Percentiles rank a stretch among this genome's conserved stretches.
These are phyloP conservation scores for Furnarius figulus DNA, from an alignment of 2,113 vertebrate species.

Conservation along the genomic window DNA sequence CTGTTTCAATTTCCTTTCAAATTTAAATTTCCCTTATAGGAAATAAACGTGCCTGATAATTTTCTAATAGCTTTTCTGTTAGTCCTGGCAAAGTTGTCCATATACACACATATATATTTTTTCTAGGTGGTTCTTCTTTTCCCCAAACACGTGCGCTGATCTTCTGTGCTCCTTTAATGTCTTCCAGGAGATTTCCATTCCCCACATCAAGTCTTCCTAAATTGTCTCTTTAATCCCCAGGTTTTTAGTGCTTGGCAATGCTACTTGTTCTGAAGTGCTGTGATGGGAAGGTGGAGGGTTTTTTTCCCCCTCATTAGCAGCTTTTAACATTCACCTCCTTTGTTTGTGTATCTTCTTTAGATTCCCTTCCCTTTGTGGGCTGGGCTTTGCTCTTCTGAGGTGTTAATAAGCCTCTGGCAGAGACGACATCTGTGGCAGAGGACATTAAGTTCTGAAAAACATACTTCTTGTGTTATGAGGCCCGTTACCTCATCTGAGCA, in stretches of 20 bases:
- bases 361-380: slow-evolving; percentile 68
- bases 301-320: slow-evolving; percentile 65
- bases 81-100: neutral
- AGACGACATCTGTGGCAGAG: slow-evolving; percentile 71
- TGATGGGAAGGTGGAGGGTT: slow-evolving; percentile 57
- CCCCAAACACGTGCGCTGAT: neutral
- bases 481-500: slow-evolving; percentile 61
- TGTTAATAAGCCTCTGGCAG: slow-evolving; percentile 73
- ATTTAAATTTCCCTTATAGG: neutral
- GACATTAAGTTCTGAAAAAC: slow-evolving; percentile 72
- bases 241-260: slow-evolving; percentile 62
- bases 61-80: neutral
- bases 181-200: slow-evolving; percentile 64
- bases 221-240: slow-evolving; percentile 69
- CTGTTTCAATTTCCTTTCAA: neutral
- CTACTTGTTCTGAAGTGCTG: slow-evolving; percentile 62
- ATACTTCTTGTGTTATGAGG: slow-evolving; percentile 57
- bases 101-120: neutral
- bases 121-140: neutral
- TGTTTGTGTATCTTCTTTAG: slow-evolving; percentile 74
- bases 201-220: slow-evolving; percentile 58
- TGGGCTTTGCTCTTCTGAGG: slow-evolving; percentile 69
- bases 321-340: slow-evolving; percentile 75
- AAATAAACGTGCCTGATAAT: neutral
- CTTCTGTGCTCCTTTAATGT: slow-evolving; percentile 30